A percentile compares a stretch with the other conserved stretches of the same genome.
Conservation (phyloP, 2,888 invertebrate species). For the Drosophila cracens region DNA sequence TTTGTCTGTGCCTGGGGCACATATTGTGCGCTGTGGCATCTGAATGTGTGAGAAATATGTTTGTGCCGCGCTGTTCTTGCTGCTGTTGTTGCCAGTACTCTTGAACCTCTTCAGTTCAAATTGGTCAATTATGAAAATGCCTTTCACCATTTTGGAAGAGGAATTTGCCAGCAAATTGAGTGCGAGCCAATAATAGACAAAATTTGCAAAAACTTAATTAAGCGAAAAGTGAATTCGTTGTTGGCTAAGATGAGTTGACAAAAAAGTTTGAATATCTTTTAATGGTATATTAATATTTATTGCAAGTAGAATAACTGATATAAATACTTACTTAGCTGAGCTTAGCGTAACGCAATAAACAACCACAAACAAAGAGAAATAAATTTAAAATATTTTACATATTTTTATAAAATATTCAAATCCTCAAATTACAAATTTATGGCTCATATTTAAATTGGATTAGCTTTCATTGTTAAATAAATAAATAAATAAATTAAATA, state of each 20-base stretch:
- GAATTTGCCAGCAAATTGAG: conserved; percentile 3
- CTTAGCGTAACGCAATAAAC: background rate
- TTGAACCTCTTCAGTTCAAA: conserved; percentile 48
- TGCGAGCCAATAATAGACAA: conserved; percentile 25
- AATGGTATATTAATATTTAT: background rate
- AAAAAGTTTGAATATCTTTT: background rate
- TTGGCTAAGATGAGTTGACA: conserved; percentile 12
- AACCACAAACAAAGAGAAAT: background rate
- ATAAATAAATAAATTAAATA: too few species aligned
- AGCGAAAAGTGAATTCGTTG: conserved; percentile 7
- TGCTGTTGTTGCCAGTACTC: background rate
- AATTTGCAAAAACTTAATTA: conserved; percentile 37
- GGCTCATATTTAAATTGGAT: background rate
- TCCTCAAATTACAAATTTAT: background rate
- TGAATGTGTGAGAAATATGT: conserved; percentile 57
- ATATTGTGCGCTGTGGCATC: conserved; percentile 14
- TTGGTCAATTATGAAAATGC: conserved; percentile 53
- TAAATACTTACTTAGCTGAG: background rate
- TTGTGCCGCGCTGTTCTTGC: conserved; percentile 23
- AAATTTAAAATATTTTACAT: background rate
- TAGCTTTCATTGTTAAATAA: too few species aligned
- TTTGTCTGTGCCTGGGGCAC: conserved; percentile 37
- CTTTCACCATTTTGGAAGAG: conserved; percentile 39
- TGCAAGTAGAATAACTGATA: background rate
- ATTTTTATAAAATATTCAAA: background rate